These are phyloP conservation scores for Smutsia gigantea DNA, from an alignment of 2,797 vertebrate genomes.

Conservation along the genomic window DNA sequence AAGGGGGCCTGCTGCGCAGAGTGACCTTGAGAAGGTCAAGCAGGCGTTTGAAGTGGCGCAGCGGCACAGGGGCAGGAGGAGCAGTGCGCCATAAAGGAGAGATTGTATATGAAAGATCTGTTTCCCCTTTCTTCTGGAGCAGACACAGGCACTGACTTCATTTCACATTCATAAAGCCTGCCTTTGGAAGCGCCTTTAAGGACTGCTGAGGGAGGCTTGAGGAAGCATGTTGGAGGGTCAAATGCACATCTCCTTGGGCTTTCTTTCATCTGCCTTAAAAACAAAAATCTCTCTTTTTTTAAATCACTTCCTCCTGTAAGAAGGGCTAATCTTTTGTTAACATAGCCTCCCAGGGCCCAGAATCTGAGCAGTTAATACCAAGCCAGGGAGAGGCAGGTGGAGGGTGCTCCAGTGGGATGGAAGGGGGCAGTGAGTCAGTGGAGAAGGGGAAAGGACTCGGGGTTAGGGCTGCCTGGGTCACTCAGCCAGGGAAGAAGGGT, in stretches of 20 bases:
- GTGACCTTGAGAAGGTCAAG: conserved; percentile 86
- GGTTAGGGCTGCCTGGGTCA: not conserved
- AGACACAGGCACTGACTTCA: conserved; percentile 84
- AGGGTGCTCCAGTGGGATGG: not conserved
- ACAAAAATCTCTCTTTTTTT: conserved; percentile 82
- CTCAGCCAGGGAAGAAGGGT: fast-evolving
- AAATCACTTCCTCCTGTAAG: conserved; percentile 57
- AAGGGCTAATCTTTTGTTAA: conserved; percentile 77
- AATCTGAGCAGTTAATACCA: conserved; percentile 82
- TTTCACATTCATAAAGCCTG: conserved; percentile 89
- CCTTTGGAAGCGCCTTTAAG: conserved; percentile 87
- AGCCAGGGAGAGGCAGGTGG: conserved; percentile 56
- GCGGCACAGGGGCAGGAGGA: conserved; percentile 25
- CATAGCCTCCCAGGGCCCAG: conserved; percentile 80
- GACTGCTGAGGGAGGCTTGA: conserved; percentile 86
- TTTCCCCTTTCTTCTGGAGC: conserved; percentile 82
- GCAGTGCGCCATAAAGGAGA: conserved; percentile 80
- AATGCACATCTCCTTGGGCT: conserved; percentile 86
- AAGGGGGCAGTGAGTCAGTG: not conserved
- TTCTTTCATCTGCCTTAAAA: conserved; percentile 88
- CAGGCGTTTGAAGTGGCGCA: conserved; percentile 72
- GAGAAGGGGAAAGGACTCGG: not conserved
- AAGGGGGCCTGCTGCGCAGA: not conserved
- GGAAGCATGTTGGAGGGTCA: conserved; percentile 87
- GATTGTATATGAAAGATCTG: conserved; percentile 84